phyloP scores from a whole-genome alignment of 2,888 invertebrate genomes.

The Ichneumon xanthorius region DNA sequence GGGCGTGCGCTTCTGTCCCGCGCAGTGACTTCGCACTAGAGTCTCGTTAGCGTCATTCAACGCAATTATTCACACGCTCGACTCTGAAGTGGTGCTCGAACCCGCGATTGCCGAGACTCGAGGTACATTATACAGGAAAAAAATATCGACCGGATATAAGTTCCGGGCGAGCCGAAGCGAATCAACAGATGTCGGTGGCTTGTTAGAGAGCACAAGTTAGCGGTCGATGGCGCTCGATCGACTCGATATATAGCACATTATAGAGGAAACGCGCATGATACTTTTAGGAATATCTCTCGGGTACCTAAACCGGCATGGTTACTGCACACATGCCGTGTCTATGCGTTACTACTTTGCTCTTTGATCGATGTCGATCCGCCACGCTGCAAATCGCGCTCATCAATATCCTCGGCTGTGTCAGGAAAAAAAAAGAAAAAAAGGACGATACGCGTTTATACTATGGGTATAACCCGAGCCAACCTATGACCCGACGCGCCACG shows the following conservation, averaged over 20 bases:
- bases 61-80: conserved; percentile 82
- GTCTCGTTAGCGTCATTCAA: conserved; percentile 83
- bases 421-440: conserved; percentile 38
- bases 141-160: conserved; percentile 74
- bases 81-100: conserved; percentile 73
- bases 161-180: conserved; percentile 75
- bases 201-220: conserved; percentile 77
- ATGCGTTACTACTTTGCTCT: conserved; percentile 53
- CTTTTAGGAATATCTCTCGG: not conserved
- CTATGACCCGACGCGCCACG: conserved; percentile 58
- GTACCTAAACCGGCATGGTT: conserved; percentile 18
- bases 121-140: conserved; percentile 25
- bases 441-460: conserved; percentile 23
- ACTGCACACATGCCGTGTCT: not conserved
- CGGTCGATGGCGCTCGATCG: conserved; percentile 74
- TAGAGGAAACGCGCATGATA: conserved; percentile 1
- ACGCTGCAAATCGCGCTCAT: conserved; percentile 69
- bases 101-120: conserved; percentile 17
- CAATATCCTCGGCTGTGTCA: conserved; percentile 57
- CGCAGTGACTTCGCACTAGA: conserved; percentile 76
- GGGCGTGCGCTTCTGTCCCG: conserved; percentile 58
- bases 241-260: conserved; percentile 63
- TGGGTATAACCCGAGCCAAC: conserved; percentile 60
- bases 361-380: conserved; percentile 77
- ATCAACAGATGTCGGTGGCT: conserved; percentile 83